Conservation (phyloP, 2,888 invertebrate genomes). For the Aphidoletes aphidimyza region DNA sequence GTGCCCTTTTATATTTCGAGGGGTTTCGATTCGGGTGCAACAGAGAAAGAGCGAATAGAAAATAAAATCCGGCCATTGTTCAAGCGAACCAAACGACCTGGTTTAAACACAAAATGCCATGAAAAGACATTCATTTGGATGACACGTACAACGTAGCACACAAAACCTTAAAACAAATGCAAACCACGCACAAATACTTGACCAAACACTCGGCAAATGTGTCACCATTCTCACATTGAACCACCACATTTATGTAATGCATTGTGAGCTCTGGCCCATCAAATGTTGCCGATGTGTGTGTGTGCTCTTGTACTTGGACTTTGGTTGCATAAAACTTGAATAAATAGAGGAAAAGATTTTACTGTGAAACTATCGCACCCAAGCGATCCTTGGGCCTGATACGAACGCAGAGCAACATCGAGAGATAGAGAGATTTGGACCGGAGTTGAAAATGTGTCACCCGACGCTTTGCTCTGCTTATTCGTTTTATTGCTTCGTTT, state of each 20-base stretch:
- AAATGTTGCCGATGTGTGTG: too few species aligned
- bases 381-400: too few species aligned
- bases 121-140: conserved; percentile 45
- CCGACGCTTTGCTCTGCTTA: not conserved
- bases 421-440: not conserved
- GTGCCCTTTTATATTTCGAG: not conserved
- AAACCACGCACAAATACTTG: conserved; percentile 46
- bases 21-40: not conserved
- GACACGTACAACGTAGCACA: not conserved
- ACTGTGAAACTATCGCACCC: not conserved
- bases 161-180: conserved; percentile 19
- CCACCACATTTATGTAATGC: conserved; percentile 23
- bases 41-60: not conserved
- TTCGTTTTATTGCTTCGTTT: conserved; percentile 45
- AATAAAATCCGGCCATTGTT: not conserved
- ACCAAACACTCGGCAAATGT: conserved; percentile 44
- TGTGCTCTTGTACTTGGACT: too few species aligned
- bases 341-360: conserved; percentile 38
- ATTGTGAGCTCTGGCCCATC: too few species aligned
- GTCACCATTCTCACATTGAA: conserved; percentile 31
- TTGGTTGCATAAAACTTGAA: not conserved
- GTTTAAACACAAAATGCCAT: conserved; percentile 1
- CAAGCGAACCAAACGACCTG: not conserved
- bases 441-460: conserved; percentile 36
- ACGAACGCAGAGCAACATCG: not conserved